phyloP scores from a whole-genome alignment of 37 sponge, comb jelly and placozoan genomes.

The Tethya wilhelma region DNA sequence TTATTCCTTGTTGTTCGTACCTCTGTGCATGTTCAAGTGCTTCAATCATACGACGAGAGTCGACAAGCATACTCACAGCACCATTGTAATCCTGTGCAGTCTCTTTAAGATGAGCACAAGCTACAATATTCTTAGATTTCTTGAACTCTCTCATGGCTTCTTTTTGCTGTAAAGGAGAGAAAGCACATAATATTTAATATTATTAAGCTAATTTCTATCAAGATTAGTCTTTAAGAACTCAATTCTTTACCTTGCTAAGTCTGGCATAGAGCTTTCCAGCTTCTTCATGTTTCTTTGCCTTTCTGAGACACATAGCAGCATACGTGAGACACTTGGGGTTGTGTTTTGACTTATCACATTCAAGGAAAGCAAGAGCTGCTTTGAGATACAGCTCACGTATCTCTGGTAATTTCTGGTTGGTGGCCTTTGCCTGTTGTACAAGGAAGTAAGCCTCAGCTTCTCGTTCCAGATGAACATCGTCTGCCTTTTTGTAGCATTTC shows the following conservation, averaged over 20 bases:
- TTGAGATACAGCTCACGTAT: slow-evolving; percentile 18
- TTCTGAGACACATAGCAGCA: slow-evolving; percentile 68
- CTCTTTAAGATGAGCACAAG: slow-evolving; percentile 11
- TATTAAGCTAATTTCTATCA: too few relatives aligned
- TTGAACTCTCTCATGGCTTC: slow-evolving; percentile 42
- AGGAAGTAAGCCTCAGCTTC: slow-evolving; percentile 49
- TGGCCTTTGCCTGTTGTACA: slow-evolving; percentile 13
- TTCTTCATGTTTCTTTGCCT: slow-evolving; percentile 22
- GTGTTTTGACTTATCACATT: slow-evolving; percentile 40
- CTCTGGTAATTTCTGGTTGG: background rate
- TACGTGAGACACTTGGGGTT: slow-evolving; percentile 8
- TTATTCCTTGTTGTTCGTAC: slow-evolving; percentile 1
- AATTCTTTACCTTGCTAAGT: slow-evolving; percentile 28
- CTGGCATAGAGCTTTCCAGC: slow-evolving; percentile 30
- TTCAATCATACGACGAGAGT: background rate
- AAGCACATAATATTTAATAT: background rate
- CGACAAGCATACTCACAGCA: slow-evolving; percentile 1
- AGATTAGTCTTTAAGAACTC: too few relatives aligned
- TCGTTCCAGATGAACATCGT: slow-evolving; percentile 1
- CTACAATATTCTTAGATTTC: slow-evolving; percentile 19
- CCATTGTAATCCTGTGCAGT: slow-evolving; percentile 23
- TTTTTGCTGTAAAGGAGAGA: slow-evolving; percentile 29
- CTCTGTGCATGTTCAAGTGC: slow-evolving; percentile 25
- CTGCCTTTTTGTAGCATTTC: slow-evolving; percentile 70
- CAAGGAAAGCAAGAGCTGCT: slow-evolving; percentile 54